Evolutionary conservation across 2,888 invertebrate genomes (phyloP).

Genomic region (Volucella inflata): DNA sequence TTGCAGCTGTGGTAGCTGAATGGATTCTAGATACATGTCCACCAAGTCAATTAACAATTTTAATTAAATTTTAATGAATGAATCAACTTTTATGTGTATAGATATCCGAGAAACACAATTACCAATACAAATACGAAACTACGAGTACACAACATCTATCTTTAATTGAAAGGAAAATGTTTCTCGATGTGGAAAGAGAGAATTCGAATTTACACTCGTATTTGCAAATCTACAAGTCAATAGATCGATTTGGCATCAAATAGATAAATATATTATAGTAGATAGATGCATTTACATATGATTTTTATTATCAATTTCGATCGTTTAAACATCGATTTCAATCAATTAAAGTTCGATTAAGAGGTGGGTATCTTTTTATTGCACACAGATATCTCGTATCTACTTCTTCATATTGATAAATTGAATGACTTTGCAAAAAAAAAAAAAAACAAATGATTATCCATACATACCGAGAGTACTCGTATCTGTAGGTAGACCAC

Average conservation of each 20-base stretch:
- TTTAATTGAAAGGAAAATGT: not conserved
- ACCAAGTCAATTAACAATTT: conserved; percentile 65
- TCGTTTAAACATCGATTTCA: conserved; percentile 66
- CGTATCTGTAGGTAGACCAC: conserved; percentile 32
- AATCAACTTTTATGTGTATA: conserved; percentile 44
- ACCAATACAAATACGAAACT: not conserved
- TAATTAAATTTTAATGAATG: conserved; percentile 68
- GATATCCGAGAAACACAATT: not conserved
- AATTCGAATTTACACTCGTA: conserved; percentile 27
- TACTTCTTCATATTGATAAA: conserved; percentile 40
- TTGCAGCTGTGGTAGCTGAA: conserved; percentile 54
- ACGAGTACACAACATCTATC: not conserved
- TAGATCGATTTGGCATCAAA: conserved; percentile 31
- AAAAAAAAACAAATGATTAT: no score
- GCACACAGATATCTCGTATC: conserved; percentile 30
- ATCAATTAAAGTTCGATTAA: conserved; percentile 67
- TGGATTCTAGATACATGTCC: conserved; percentile 37
- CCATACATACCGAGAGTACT: no score
- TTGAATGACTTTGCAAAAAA: conserved; percentile 58
- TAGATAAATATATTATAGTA: no score
- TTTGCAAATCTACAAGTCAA: conserved; percentile 50
- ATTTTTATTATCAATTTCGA: conserved; percentile 55
- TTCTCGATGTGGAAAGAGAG: no score
- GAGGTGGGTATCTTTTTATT: conserved; percentile 44
- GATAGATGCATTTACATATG: conserved; percentile 44